phyloP scores from a whole-genome alignment of 2,113 vertebrate genomes.

The Hippocampus barbouri region DNA sequence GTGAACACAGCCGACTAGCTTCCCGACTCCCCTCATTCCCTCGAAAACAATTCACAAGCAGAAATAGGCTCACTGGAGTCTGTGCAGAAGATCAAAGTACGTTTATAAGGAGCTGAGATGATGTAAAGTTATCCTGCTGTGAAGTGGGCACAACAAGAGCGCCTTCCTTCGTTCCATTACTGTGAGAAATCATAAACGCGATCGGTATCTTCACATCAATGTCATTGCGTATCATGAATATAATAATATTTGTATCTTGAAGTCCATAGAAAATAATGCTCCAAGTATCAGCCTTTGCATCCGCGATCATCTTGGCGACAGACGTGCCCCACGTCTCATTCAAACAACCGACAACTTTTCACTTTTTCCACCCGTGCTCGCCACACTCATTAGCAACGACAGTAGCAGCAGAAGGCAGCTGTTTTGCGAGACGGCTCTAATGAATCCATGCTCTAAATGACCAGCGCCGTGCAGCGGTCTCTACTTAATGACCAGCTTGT shows the following conservation, averaged over 20 bases:
- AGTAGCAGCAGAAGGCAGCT: not conserved
- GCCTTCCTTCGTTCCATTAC: too few species aligned
- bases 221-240: too few species aligned
- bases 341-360: not conserved
- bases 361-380: not conserved
- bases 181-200: too few species aligned
- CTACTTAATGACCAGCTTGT: not conserved
- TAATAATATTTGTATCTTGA: not conserved
- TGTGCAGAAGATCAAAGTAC: too few species aligned
- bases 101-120: too few species aligned
- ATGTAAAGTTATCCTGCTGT: too few species aligned
- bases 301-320: not conserved
- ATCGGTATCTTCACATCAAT: too few species aligned
- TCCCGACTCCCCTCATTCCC: too few species aligned
- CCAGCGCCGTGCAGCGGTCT: not conserved
- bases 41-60: too few species aligned
- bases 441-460: conserved; percentile 3
- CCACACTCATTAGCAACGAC: not conserved
- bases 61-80: too few species aligned
- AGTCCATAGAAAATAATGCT: not conserved
- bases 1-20: too few species aligned
- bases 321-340: not conserved
- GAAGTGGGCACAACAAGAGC: too few species aligned
- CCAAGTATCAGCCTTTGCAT: not conserved
- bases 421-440: not conserved